Base-by-base conservation (phyloP, 2,797 vertebrate genomes). In the Pygocentrus nattereri region DNA sequence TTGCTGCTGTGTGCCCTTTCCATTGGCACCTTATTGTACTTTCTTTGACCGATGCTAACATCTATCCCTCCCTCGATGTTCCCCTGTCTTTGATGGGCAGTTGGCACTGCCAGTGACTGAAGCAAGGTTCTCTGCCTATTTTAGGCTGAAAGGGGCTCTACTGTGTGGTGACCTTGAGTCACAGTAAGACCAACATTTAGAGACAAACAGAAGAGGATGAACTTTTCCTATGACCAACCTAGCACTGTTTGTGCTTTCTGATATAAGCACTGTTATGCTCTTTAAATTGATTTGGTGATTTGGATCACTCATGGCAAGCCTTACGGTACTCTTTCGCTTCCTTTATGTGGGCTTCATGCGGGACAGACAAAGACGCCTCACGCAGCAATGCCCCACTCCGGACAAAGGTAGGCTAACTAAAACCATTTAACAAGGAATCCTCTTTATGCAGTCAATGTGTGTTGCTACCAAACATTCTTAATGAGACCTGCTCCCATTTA, bases 341-440 rank as follows among this genome's bases (percentile, higher is more conserved):
- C 82, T 90, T 76, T 91, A 88, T 81, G 72, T 88, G 80, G 88
- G 87, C 52, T 90, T 92, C 85, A 59, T 92, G 62, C 88, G 86
- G 79, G 80, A 88, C 75, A 89, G 88, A 61, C 91, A 87, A 75
- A 78, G 84, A 73, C 82, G 64, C 11, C 85, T 92, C 72, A 86
- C 86, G n/a, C 85, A 78, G 59, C 65, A 54, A 30, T 49, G 54
- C 41, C 41, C 74, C 10, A 38, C 62, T 34, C 69, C n/a, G 41
- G 74, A 87, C 18, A 81, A 84, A 83, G 87, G 91, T 94, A 91
- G 68, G 88, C 88, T 58, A 64, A 49, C 78, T 27, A 18, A 18
- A 76, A 2, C 1, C 27, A 56, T 69, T 21, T 44, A 16, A 49
- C 49, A 31, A 76, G 59, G 10, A 44, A 44, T 61, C 8, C 5